These are phyloP conservation scores for Eolophus roseicapilla DNA, from an alignment of 2,113 vertebrate species.

Conservation along the genomic window DNA sequence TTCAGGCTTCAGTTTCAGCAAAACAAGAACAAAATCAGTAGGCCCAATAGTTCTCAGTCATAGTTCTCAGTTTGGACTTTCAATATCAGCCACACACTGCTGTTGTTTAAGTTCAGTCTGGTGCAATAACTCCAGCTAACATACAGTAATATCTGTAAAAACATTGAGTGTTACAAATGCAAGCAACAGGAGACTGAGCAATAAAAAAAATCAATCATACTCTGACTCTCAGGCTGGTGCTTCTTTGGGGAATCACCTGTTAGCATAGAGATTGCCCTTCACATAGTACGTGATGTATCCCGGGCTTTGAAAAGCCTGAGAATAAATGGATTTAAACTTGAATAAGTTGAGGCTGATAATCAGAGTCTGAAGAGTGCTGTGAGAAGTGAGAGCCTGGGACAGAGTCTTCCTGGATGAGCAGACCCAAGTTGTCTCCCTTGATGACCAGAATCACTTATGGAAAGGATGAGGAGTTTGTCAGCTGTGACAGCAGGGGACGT, in stretches of 20 bases:
- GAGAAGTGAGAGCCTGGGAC: background rate
- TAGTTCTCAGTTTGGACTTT: background rate
- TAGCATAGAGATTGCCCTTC: background rate
- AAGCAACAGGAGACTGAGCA: background rate
- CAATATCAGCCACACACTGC: background rate
- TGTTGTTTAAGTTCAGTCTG: constrained; percentile 20
- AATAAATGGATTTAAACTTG: background rate
- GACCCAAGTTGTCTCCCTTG: background rate
- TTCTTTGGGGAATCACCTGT: background rate
- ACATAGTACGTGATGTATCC: background rate
- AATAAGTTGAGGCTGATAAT: background rate
- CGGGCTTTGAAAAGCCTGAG: background rate
- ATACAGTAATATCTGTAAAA: background rate
- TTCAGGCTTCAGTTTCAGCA: background rate
- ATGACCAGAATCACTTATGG: background rate
- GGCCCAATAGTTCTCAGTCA: background rate
- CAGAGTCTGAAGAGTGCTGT: background rate
- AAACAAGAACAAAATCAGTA: background rate
- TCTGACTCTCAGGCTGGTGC: background rate
- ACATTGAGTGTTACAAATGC: background rate
- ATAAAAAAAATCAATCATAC: background rate
- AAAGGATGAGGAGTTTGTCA: background rate
- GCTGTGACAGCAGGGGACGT: background rate
- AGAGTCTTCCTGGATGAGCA: background rate
- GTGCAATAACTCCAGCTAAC: background rate